Evolutionary conservation across 1,140 invertebrate genomes (phyloP).

Genomic region (Dendrolimus punctatus): DNA sequence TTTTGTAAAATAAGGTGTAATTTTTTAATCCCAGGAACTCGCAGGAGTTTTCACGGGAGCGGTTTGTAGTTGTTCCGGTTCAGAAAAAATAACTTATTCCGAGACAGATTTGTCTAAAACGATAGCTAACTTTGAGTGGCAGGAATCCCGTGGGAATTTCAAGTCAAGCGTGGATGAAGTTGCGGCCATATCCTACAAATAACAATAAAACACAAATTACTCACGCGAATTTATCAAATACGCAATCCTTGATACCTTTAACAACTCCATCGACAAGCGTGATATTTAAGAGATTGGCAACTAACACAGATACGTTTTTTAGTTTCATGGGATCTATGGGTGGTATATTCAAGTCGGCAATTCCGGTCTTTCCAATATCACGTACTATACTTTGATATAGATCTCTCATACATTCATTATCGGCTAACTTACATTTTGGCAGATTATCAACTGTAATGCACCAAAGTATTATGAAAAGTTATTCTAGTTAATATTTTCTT

Average conservation of each 20-base stretch:
- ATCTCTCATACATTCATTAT: conserved; percentile 25
- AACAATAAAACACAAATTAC: conserved; percentile 11
- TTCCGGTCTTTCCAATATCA: conserved; percentile 24
- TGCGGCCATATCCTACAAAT: not conserved
- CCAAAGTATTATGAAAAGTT: conserved; percentile 2
- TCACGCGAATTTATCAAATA: conserved; percentile 31
- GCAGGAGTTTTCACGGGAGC: too few species aligned
- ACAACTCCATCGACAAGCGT: conserved; percentile 29
- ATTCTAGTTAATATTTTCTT: too few species aligned
- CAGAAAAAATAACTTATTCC: too few species aligned
- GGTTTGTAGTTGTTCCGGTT: too few species aligned
- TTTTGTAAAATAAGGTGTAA: too few species aligned
- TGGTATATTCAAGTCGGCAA: conserved; percentile 33
- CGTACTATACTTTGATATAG: conserved; percentile 16
- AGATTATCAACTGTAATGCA: conserved; percentile 37
- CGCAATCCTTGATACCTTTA: conserved; percentile 34
- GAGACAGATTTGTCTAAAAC: too few species aligned
- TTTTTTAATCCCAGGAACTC: too few species aligned
- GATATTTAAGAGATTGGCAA: conserved; percentile 24
- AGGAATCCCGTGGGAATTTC: too few species aligned
- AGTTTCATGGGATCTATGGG: conserved; percentile 34
- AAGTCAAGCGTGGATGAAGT: not conserved
- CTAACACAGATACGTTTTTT: conserved; percentile 19
- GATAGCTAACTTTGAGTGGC: too few species aligned
- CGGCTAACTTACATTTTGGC: conserved; percentile 29